Percentiles rank a stretch among this genome's conserved stretches.
Evolutionary conservation across 2,113 vertebrate genomes (phyloP).

Genomic region (Saccopteryx leptura): DNA sequence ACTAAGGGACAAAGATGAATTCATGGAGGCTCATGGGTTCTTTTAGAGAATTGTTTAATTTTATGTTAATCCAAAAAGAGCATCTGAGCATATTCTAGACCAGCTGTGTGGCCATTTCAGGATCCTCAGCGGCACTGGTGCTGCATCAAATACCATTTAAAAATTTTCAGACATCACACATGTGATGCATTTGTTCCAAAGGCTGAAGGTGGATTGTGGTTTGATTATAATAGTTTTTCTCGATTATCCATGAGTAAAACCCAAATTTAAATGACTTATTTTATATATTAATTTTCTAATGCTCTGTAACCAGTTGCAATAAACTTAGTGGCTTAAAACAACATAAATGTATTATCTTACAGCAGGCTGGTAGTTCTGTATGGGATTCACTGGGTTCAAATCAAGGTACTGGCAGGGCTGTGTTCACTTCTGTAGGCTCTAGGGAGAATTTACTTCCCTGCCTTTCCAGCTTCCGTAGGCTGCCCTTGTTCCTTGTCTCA

Average conservation of each 20-base stretch:
- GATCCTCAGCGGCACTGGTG: background rate
- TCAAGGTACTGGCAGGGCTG: background rate
- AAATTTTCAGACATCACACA: background rate
- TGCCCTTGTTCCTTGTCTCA: background rate
- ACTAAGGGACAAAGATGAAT: background rate
- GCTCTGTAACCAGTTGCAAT: background rate
- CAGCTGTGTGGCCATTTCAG: background rate
- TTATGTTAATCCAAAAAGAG: background rate
- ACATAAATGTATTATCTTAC: background rate
- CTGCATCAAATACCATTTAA: background rate
- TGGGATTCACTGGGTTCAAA: background rate
- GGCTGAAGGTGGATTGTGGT: background rate
- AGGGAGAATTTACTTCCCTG: background rate
- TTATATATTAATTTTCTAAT: background rate
- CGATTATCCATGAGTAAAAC: background rate
- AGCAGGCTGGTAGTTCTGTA: background rate
- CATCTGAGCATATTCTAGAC: background rate
- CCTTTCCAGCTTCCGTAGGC: background rate
- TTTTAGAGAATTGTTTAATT: background rate
- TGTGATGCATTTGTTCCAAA: background rate
- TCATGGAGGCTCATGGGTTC: background rate
- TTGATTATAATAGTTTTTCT: background rate
- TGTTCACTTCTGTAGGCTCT: background rate
- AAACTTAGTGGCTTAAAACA: background rate
- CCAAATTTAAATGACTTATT: background rate